Evolutionary conservation across 2,113 vertebrate genomes (phyloP).

Genomic region (Sander vitreus): DNA sequence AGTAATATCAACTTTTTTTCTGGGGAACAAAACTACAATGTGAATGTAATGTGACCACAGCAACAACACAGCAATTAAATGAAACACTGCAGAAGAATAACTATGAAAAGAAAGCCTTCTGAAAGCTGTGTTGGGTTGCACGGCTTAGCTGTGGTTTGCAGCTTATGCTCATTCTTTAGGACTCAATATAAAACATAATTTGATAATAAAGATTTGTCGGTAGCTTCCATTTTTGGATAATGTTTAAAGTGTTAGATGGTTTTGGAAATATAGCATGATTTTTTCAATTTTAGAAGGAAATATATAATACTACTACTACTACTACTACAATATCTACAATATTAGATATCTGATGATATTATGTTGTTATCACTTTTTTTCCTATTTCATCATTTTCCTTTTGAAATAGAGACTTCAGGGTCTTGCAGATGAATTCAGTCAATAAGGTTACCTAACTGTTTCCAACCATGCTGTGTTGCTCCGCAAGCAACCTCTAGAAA

Average conservation of each 20-base stretch:
- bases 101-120: constrained; percentile 24
- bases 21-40: not conserved
- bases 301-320: too few relatives aligned
- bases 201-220: constrained; percentile 18
- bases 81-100: not conserved
- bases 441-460: not conserved
- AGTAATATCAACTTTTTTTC: constrained; percentile 27
- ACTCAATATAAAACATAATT: constrained; percentile 21
- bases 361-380: too few relatives aligned
- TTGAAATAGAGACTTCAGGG: too few relatives aligned
- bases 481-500: not conserved
- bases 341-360: too few relatives aligned
- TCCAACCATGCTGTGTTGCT: not conserved
- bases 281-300: not conserved
- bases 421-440: not conserved
- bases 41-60: constrained; percentile 5
- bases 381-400: too few relatives aligned
- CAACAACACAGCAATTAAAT: not conserved
- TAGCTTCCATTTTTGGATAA: not conserved
- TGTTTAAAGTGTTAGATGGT: not conserved
- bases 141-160: constrained; percentile 9
- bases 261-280: not conserved
- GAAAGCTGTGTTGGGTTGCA: constrained; percentile 35
- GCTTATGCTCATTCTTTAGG: constrained; percentile 19
- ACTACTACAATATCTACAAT: too few relatives aligned